Percentiles rank a stretch among this genome's conserved stretches.
Conservation (phyloP, 53 echinoderm and acorn worm species). For the Antedon mediterranea region DNA sequence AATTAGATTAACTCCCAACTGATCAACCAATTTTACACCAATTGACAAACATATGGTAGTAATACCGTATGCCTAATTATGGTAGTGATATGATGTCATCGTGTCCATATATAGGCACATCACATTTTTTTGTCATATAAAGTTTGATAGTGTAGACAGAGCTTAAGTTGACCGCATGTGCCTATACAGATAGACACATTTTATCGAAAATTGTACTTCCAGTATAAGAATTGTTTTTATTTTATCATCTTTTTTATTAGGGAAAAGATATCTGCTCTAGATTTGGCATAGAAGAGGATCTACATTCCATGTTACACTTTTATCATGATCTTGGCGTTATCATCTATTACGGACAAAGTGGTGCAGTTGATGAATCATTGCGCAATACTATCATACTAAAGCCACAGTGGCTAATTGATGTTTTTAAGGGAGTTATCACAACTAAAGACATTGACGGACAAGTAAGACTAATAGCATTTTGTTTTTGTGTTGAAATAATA, state of each 20-base stretch:
- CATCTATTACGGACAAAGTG: conserved; percentile 46
- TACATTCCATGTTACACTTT: conserved; percentile 62
- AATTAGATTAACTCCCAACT: too few species aligned
- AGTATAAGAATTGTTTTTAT: not conserved
- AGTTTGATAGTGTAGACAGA: too few species aligned
- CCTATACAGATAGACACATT: too few species aligned
- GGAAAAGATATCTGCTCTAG: conserved; percentile 25
- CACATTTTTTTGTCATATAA: too few species aligned
- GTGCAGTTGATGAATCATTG: conserved; percentile 38
- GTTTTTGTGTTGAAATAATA: too few species aligned
- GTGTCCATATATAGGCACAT: too few species aligned
- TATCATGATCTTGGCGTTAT: conserved; percentile 67
- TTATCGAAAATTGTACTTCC: too few species aligned
- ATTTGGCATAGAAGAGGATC: conserved; percentile 23
- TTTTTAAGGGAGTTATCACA: conserved; percentile 45
- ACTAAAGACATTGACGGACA: conserved; percentile 39
- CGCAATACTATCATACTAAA: conserved; percentile 59
- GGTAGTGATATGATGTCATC: too few species aligned
- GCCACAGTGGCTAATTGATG: conserved; percentile 65
- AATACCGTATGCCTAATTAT: too few species aligned
- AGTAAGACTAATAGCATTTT: conserved; percentile 17
- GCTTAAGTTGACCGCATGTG: too few species aligned
- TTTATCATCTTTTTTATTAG: conserved; percentile 16
- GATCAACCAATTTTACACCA: too few species aligned
- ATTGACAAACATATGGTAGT: too few species aligned